Base-by-base conservation (phyloP, 2,113 vertebrate genomes). In the Polypterus senegalus region DNA sequence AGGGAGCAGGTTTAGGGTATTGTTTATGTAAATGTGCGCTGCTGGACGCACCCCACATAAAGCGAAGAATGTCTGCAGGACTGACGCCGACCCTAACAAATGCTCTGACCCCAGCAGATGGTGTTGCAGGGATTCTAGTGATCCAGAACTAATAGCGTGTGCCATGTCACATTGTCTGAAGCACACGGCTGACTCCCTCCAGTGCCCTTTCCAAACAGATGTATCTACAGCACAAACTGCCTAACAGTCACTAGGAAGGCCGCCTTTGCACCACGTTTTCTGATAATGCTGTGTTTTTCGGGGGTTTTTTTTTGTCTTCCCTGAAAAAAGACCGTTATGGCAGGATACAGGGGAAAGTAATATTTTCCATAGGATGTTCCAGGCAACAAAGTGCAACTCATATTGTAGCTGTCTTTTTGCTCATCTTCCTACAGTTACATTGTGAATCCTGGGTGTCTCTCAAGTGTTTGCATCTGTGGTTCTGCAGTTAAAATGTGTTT, bases 71-170 rank as follows among this genome's bases (percentile, higher is more conserved):
- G 78, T 80, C 73, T 79, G 69, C 66, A 69, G 67, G 77, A 76
- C 63, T 79, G 80, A 89, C 73, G 85, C 88, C 79, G 81, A 88
- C 87, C 81, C 76, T 80, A 79, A 83, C 81, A 79, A 84, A 87
- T 71, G 84, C 79, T 80, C 83, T 89, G 88, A 90, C 87, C 84
- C 79, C 86, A 86, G 84, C 84, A 86, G 85, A 91, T 89, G 86
- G 84, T 84, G 79, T 77, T 80, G 81, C 86, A 88, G 85, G 81
- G 76, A 78, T 79, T 85, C 87, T 81, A 76, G 76, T 86, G 83
- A 89, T 84, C 86, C 86, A 83, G 83, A 91, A 91, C 86, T 88
- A 91, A 91, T 84, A 87, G 78, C 83, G 85, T 90, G 87, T 90
- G 88, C 86, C 88, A 83, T 82, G 87, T 88, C 86, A 86, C 85